These are phyloP conservation scores for Holothuria leucospilota DNA, from an alignment of 53 echinoderm and acorn worm species.

Conservation along the genomic window DNA sequence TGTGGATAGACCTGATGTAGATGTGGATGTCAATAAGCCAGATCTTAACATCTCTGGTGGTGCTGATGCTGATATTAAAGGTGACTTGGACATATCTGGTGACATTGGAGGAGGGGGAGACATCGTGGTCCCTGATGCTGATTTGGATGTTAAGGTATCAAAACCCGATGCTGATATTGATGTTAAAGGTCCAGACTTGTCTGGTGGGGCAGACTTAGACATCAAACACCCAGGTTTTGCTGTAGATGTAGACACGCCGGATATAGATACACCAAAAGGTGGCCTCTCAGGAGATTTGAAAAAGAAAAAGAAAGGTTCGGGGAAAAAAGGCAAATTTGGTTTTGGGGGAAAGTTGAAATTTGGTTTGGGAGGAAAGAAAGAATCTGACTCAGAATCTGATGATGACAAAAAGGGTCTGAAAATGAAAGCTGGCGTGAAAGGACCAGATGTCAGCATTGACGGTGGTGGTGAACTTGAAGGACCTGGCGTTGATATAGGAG, in stretches of 20 bases:
- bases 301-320: constrained; percentile 65
- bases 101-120: constrained; percentile 48
- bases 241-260: constrained; percentile 57
- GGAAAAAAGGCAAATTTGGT: constrained; percentile 63
- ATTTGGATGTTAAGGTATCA: constrained; percentile 39
- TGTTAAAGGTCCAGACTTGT: constrained; percentile 55
- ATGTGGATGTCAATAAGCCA: constrained; percentile 57
- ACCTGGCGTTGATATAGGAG: constrained; percentile 47
- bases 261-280: constrained; percentile 38
- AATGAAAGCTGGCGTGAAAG: neutral
- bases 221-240: constrained; percentile 35
- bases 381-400: constrained; percentile 21
- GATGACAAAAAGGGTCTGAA: constrained; percentile 24
- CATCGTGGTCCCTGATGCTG: constrained; percentile 40
- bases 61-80: constrained; percentile 48
- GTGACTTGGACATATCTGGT: constrained; percentile 53
- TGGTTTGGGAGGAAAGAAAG: constrained; percentile 40
- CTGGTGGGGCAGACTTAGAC: constrained; percentile 56
- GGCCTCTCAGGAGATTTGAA: constrained; percentile 21
- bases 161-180: constrained; percentile 65
- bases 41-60: constrained; percentile 35
- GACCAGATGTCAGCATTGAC: constrained; percentile 51
- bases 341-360: constrained; percentile 61
- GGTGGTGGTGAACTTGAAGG: constrained; percentile 42
- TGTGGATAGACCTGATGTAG: constrained; percentile 53